Base-by-base conservation (phyloP, 2,113 vertebrate species). In the Pantherophis guttatus region DNA sequence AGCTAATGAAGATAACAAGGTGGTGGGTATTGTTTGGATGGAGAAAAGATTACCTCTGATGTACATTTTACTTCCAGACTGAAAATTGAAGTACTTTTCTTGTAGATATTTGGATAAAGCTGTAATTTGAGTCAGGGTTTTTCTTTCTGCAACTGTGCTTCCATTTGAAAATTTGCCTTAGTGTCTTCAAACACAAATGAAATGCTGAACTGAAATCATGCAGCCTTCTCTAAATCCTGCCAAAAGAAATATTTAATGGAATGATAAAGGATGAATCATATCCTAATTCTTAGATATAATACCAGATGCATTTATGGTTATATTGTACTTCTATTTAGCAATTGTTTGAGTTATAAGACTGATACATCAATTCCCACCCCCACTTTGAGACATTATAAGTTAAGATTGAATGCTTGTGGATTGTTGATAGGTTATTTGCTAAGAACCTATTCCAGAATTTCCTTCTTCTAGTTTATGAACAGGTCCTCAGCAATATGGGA, bases 291-390 rank as follows among this genome's bases (percentile, higher is more conserved):
- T 86, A 62, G 59, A 96, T 93, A 91, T 94, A 91, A 95, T 91
- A 75, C 95, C 95, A 96, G 21, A 91, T 96, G 94, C 93, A 94
- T 96, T 0, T 0, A 55, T 65, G 58, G 91, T 26, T 93, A 89
- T 52, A 85, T 87, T 94, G 90, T 0, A 26, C 85, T 81, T 26
- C 75, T 92, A 94, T 94, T n/a, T 58, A 75, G 6, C 4, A 39
- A 91, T 86, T 85, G 93, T 92, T 88, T 57, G 55, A 92, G 92
- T 93, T 5, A 3, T 17, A 23, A 53, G 50, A 0, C 29, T 70
- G 70, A 88, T 65, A 0, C 1, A 0, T 2, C 53, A 8, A 0
- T 0, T 62, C 6, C 0, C 5, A 88, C 70, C 11, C 8, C 70
- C 11, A 6, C 91, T 94, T 53, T 33, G 5, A 0, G 29, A 24